Percentiles rank a stretch among this genome's conserved stretches.
These are phyloP conservation scores for Tuberolachnus salignus DNA, from an alignment of 2,888 invertebrate species.

Conservation along the genomic window DNA sequence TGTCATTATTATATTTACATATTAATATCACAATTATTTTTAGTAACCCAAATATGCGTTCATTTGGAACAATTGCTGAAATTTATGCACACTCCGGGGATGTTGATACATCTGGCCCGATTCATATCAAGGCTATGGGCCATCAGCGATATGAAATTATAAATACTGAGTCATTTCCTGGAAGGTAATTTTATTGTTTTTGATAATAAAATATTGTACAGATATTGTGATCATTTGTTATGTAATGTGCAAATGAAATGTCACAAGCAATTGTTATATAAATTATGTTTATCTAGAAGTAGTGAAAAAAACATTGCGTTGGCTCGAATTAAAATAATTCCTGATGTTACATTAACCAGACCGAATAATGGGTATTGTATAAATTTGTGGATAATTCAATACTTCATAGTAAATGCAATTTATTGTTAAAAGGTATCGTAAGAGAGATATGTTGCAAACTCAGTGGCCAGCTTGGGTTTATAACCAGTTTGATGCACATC, in stretches of 20 bases:
- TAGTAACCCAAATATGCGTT: background rate
- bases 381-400: background rate
- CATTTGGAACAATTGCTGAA: slow-evolving; percentile 44
- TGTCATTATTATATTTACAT: no score
- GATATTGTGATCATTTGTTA: background rate
- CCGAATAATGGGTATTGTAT: background rate
- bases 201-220: background rate
- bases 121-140: slow-evolving; percentile 46
- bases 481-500: slow-evolving; percentile 68
- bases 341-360: slow-evolving; percentile 7
- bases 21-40: background rate
- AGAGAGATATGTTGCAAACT: slow-evolving; percentile 66
- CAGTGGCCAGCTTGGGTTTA: slow-evolving; percentile 74
- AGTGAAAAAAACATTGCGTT: background rate
- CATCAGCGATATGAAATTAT: slow-evolving; percentile 46
- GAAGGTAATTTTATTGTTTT: slow-evolving; percentile 21
- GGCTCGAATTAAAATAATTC: slow-evolving; percentile 37
- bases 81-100: slow-evolving; percentile 30
- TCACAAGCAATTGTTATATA: no score
- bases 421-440: slow-evolving; percentile 61
- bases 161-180: background rate
- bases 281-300: slow-evolving; percentile 12
- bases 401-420: slow-evolving; percentile 20
- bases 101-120: background rate
- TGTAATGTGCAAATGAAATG: no score